Evolutionary conservation across 1,140 invertebrate species (phyloP).

Genomic region (Drosophila sproati): DNA sequence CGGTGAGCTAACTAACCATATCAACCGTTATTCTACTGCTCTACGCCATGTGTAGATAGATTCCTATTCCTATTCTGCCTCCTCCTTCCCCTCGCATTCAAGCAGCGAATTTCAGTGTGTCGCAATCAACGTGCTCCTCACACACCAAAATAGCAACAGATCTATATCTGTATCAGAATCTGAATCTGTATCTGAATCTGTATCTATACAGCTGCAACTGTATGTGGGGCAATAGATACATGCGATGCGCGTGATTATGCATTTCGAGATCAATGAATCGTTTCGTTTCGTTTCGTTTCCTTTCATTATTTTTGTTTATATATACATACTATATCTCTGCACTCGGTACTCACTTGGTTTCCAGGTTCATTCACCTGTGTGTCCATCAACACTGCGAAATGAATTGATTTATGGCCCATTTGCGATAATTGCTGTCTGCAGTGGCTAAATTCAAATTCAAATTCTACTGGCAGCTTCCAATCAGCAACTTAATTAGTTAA

Average conservation of each 20-base stretch:
- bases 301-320: background rate
- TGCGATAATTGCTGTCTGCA: background rate
- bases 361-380: conserved; percentile 35
- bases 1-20: conserved; percentile 83
- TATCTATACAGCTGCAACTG: background rate
- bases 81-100: background rate
- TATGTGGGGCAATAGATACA: conserved; percentile 25
- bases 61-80: background rate
- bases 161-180: conserved; percentile 5
- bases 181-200: conserved; percentile 6
- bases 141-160: conserved; percentile 49
- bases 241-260: background rate
- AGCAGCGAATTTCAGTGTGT: conserved; percentile 22
- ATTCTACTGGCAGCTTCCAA: too few species aligned
- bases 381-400: background rate
- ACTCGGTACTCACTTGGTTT: background rate
- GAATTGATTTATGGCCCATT: background rate
- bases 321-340: background rate
- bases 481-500: too few species aligned
- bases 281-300: background rate
- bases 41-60: too few species aligned
- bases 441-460: background rate
- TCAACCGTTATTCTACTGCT: background rate
- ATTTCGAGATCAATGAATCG: conserved; percentile 4
- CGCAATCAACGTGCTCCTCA: conserved; percentile 32